These are phyloP conservation scores for Rotaria socialis DNA, from an alignment of 2,888 invertebrate species.

Conservation along the genomic window DNA sequence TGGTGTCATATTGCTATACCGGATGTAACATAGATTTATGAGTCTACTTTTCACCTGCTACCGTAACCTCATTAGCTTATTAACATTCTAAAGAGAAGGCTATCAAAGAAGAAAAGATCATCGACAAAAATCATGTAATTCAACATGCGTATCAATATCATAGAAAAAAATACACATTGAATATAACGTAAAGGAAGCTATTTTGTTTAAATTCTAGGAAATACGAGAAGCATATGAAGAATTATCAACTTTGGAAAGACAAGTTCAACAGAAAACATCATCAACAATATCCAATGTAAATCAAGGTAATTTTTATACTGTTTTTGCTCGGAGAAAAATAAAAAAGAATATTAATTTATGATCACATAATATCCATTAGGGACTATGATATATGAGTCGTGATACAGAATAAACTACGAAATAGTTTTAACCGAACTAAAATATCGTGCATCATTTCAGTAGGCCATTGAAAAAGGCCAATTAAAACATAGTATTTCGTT, in stretches of 20 bases:
- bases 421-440: too few species aligned
- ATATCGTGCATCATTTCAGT: too few species aligned
- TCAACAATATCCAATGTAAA: background rate
- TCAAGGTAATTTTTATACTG: background rate
- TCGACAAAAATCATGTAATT: background rate
- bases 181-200: background rate
- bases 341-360: too few species aligned
- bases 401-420: too few species aligned
- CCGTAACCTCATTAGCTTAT: background rate
- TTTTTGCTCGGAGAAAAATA: too few species aligned
- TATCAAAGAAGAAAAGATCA: background rate
- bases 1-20: background rate
- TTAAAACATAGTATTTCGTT: background rate
- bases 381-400: too few species aligned
- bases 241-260: background rate
- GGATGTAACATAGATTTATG: background rate
- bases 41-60: background rate
- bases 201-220: background rate
- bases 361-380: too few species aligned
- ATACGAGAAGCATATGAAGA: conserved; percentile 21
- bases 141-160: background rate
- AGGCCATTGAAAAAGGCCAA: background rate
- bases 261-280: background rate
- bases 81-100: background rate
- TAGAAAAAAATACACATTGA: background rate